These are phyloP conservation scores for Nibea coibor DNA, from an alignment of 2,113 vertebrate species.

Conservation along the genomic window DNA sequence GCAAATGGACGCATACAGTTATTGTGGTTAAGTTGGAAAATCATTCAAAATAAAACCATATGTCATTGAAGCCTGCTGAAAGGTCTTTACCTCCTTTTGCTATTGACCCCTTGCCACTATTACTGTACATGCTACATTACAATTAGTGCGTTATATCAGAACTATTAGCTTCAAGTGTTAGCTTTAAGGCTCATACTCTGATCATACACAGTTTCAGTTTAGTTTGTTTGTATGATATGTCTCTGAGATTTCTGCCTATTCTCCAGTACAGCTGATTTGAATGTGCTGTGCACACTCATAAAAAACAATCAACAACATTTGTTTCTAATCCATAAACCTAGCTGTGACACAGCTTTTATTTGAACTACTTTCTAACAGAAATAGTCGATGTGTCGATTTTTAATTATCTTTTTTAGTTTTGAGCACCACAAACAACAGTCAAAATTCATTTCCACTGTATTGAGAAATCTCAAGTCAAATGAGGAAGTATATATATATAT, in stretches of 20 bases:
- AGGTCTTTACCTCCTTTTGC: slow-evolving; percentile 43
- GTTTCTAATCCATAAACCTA: neutral
- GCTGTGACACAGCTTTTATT: neutral
- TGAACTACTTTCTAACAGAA: neutral
- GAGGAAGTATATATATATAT: neutral
- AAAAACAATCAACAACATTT: neutral
- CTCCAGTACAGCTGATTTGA: neutral
- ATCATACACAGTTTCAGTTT: too few species aligned
- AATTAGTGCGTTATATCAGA: neutral
- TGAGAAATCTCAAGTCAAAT: neutral
- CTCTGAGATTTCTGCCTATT: neutral
- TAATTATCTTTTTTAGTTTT: neutral
- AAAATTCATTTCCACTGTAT: neutral
- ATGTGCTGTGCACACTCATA: neutral
- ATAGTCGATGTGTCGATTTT: neutral
- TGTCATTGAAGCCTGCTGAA: slow-evolving; percentile 48
- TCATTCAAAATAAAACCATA: slow-evolving; percentile 73
- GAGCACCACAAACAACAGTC: neutral
- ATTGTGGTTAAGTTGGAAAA: slow-evolving; percentile 65
- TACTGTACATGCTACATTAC: neutral
- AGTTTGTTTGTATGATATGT: too few species aligned
- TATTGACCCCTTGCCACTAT: neutral
- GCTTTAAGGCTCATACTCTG: neutral
- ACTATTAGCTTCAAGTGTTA: neutral
- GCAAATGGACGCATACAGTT: slow-evolving; percentile 48